A percentile compares a stretch with the other conserved stretches of the same genome.
phyloP scores from a whole-genome alignment of 2,888 invertebrate species.

The Scrobipalpa costella region DNA sequence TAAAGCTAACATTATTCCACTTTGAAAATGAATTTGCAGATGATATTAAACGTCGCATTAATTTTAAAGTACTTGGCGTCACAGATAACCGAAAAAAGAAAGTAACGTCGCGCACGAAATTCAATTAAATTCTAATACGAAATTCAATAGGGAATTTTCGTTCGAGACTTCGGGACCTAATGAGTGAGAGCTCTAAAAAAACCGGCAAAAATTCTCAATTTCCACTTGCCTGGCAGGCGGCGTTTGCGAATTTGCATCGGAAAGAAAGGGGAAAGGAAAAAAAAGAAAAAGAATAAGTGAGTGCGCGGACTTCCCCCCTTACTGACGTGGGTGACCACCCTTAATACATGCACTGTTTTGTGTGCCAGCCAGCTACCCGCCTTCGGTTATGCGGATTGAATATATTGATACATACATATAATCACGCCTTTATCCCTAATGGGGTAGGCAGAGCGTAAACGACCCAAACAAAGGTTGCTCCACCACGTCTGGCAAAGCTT shows the following conservation, averaged over 20 bases:
- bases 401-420: too few species aligned
- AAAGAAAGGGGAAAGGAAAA: slow-evolving; percentile 62
- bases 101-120: background rate
- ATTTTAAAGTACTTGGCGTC: background rate
- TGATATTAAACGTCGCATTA: too few species aligned
- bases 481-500: too few species aligned
- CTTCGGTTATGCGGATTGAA: slow-evolving; percentile 12
- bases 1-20: background rate
- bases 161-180: slow-evolving; percentile 17
- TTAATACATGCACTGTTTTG: slow-evolving; percentile 22
- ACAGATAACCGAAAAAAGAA: background rate
- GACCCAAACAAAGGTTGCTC: too few species aligned
- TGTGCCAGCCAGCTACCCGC: background rate
- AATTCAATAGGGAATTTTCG: slow-evolving; percentile 18
- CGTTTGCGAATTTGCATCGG: slow-evolving; percentile 68
- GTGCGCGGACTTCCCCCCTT: slow-evolving; percentile 12
- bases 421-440: too few species aligned
- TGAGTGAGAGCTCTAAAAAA: slow-evolving; percentile 20
- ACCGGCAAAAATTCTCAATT: slow-evolving; percentile 59
- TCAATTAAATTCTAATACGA: slow-evolving; percentile 13
- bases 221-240: slow-evolving; percentile 50
- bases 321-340: slow-evolving; percentile 28
- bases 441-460: too few species aligned
- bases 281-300: background rate
- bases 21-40: background rate